These are phyloP conservation scores for Rhadina sibilatrix DNA, from an alignment of 2,113 vertebrate species.

Conservation along the genomic window DNA sequence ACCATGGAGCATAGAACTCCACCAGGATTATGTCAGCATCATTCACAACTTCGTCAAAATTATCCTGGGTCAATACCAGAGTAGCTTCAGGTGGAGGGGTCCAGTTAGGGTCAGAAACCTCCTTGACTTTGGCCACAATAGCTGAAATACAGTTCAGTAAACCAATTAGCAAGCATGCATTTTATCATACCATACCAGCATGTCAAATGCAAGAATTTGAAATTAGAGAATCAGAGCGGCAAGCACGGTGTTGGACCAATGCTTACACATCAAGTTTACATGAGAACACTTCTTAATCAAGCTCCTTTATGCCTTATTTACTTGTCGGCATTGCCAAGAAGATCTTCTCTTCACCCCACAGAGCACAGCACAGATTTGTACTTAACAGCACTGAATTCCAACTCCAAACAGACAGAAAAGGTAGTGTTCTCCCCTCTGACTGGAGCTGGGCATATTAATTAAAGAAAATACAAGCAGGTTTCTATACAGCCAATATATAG, in stretches of 20 bases:
- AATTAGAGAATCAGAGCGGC: not conserved
- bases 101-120: constrained; percentile 90
- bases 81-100: constrained; percentile 92
- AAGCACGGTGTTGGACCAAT: not conserved
- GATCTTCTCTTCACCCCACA: not conserved
- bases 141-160: constrained; percentile 73
- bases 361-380: not conserved
- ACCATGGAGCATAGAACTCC: constrained; percentile 99
- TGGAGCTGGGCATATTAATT: not conserved
- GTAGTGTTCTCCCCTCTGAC: not conserved
- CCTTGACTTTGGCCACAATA: constrained; percentile 87
- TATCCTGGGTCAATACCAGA: constrained; percentile 88
- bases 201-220: not conserved
- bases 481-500: not conserved
- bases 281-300: not conserved
- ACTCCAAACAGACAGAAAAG: not conserved
- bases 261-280: not conserved
- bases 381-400: not conserved
- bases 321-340: not conserved
- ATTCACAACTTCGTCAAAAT: constrained; percentile 88
- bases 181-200: not conserved
- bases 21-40: constrained; percentile 93
- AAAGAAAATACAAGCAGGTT: not conserved
- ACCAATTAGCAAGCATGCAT: not conserved
- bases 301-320: not conserved